Evolutionary conservation across 2,797 vertebrate species (phyloP).

Genomic region (Neopelma chrysocephalum): DNA sequence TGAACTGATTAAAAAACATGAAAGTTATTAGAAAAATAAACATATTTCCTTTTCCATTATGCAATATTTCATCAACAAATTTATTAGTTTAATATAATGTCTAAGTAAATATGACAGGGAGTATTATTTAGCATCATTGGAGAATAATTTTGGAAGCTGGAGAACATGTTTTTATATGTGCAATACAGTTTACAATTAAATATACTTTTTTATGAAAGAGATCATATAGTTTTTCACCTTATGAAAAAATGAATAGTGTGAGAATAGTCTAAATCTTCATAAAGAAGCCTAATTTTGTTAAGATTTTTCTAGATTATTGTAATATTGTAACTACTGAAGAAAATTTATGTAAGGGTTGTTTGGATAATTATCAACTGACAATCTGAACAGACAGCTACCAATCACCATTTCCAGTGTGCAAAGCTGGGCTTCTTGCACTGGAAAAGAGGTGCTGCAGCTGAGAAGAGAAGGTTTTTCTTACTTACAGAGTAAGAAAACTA

Average conservation of each 20-base stretch:
- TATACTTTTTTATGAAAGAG: background rate
- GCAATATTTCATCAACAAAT: conserved; percentile 59
- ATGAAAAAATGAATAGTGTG: background rate
- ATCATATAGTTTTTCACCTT: background rate
- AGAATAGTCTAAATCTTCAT: background rate
- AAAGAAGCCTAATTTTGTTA: background rate
- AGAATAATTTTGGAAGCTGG: conserved; percentile 38
- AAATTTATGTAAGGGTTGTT: background rate
- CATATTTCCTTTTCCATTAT: conserved; percentile 67
- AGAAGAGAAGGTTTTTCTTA: background rate
- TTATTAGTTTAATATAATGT: conserved; percentile 69
- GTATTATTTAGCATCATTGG: conserved; percentile 64
- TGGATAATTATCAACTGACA: background rate
- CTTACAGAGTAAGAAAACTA: background rate
- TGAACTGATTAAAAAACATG: conserved; percentile 72
- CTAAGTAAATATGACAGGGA: conserved; percentile 48
- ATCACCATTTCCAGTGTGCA: background rate
- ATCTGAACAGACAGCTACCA: background rate
- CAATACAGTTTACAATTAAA: conserved; percentile 3
- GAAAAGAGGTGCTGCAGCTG: background rate
- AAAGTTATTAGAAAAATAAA: conserved; percentile 73
- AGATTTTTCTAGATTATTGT: background rate
- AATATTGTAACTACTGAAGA: background rate
- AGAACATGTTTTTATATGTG: conserved; percentile 18
- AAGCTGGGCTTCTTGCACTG: background rate